Base-by-base conservation (phyloP, 2,888 invertebrate genomes). In the Rhagonycha lutea region DNA sequence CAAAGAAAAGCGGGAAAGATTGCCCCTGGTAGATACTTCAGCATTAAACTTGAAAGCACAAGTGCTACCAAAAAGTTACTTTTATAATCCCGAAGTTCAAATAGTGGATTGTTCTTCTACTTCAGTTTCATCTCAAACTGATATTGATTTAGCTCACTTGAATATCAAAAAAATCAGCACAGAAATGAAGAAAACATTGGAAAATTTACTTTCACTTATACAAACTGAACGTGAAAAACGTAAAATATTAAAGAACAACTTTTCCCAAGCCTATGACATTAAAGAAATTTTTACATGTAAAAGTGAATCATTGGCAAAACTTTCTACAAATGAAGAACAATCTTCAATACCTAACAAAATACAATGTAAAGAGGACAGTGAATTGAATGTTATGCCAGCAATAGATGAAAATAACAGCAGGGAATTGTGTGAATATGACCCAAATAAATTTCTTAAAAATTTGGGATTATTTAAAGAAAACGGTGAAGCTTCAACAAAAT, bases 1-100 rank as follows among this genome's bases (percentile, higher is more conserved):
- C 72, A 80, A 81, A 77, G 83, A 85, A 78, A 75, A 80, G 62
- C 5, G 78, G 5, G n/a, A 68, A 4, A 72, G 70, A 32, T 47
- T 81, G 8, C 79, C 79, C 14, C 1, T 5, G 14, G 14, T 70
- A 3, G 14, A 72, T 23, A 10, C 29, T 32, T 60, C 29, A 11
- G 70, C 28, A 4, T 63, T 81, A 11, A 61, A 68, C 67, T 74
- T 82, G 69, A 70, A 77, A 60, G 82, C 81, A 24, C 78, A 74
- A 26, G 75, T 78, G 3, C 70, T 83, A 69, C 71, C 78, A 11
- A 65, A 60, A 10, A 76, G 74, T 70, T 82, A 80, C 69, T 83
- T 83, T 73, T 75, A 77, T 29, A 81, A 76, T 26, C 81, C 79
- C 2, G 77, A 81, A 3, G 69, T 77, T 11, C 18, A 18, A 65